Evolutionary conservation across 2,113 vertebrate species (phyloP).

Genomic region (Grantiella picta): DNA sequence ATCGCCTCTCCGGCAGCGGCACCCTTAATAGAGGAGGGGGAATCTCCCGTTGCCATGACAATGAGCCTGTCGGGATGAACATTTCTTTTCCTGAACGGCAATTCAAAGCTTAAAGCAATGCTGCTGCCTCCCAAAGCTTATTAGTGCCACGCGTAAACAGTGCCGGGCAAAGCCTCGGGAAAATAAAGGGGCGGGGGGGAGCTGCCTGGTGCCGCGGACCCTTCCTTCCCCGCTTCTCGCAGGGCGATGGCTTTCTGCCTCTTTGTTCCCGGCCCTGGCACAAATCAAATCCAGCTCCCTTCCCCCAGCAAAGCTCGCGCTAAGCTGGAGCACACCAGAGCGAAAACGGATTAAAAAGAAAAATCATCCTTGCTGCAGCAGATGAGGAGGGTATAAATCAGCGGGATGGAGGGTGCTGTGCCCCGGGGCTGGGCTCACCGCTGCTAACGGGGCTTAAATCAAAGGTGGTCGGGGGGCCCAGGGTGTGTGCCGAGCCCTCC

Average conservation of each 20-base stretch:
- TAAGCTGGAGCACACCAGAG: neutral
- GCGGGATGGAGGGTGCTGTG: neutral
- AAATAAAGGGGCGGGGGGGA: neutral
- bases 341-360: slow-evolving; percentile 27
- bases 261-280: neutral
- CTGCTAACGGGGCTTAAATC: neutral
- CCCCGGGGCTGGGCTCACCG: neutral
- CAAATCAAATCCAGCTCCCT: neutral
- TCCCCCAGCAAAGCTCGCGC: neutral
- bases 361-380: neutral
- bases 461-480: rapidly evolving
- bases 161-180: neutral
- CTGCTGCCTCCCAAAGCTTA: neutral
- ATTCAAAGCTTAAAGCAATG: slow-evolving; percentile 1
- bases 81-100: neutral
- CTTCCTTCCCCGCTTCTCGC: neutral
- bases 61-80: slow-evolving; percentile 15
- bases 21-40: neutral
- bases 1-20: neutral
- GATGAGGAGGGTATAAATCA: neutral
- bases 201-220: neutral
- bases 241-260: neutral
- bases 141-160: neutral
- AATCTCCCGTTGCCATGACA: slow-evolving; percentile 44
- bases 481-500: rapidly evolving